Conservation (phyloP, 37 sponge, comb jelly and placozoan species). For the Bolinopsis microptera region DNA sequence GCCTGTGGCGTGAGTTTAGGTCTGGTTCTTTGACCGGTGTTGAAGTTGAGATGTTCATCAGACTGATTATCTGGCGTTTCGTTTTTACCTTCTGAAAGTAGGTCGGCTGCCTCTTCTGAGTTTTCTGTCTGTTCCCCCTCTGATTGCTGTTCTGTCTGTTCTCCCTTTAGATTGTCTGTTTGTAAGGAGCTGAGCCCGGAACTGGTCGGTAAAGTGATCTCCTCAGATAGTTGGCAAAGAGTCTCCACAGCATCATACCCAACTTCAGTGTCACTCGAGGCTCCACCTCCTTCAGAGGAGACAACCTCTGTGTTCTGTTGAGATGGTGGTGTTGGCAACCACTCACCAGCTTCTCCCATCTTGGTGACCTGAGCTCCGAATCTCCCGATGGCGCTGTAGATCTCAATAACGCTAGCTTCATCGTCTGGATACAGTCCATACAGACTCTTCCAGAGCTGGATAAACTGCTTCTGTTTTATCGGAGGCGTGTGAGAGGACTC, state of each 20-base stretch:
- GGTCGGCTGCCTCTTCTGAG: not conserved
- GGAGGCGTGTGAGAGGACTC: not conserved
- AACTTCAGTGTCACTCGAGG: not conserved
- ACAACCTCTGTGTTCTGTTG: not conserved
- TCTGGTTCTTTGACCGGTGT: not conserved
- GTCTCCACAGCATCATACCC: not conserved
- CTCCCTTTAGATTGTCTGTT: too few relatives aligned
- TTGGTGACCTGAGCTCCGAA: conserved; percentile 42
- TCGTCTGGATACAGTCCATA: conserved; percentile 40
- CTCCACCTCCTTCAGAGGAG: not conserved
- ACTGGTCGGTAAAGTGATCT: not conserved
- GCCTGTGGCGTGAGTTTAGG: not conserved
- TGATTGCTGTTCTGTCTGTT: too few relatives aligned
- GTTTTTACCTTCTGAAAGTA: not conserved
- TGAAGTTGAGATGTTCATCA: too few relatives aligned
- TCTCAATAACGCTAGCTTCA: conserved; percentile 13
- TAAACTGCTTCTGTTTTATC: conserved; percentile 30
- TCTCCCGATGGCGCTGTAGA: conserved; percentile 51
- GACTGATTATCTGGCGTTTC: too few relatives aligned
- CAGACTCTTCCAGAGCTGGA: conserved; percentile 59
- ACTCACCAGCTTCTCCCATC: not conserved
- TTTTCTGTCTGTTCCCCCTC: not conserved
- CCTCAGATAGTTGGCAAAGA: not conserved
- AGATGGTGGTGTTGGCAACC: not conserved
- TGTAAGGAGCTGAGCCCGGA: not conserved